Evolutionary conservation across 2,797 vertebrate species (phyloP).

Genomic region (Poecilia picta): DNA sequence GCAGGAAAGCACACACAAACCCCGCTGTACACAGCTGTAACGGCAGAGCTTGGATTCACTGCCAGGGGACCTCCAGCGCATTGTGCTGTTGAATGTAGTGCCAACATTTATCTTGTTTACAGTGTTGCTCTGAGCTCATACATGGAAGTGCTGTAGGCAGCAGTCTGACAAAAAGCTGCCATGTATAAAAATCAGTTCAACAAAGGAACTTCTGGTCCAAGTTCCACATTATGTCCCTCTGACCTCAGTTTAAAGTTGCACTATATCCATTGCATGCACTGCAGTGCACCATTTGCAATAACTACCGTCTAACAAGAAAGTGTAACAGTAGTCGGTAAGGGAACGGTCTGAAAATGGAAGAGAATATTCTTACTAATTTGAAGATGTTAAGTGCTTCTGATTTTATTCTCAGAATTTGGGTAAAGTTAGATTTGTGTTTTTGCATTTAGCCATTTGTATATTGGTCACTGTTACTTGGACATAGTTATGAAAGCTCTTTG

Average conservation of each 20-base stretch:
- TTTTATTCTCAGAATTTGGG: neutral
- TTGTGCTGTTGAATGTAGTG: constrained; percentile 28
- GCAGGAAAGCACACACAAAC: constrained; percentile 60
- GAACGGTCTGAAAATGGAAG: neutral
- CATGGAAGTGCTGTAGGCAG: constrained; percentile 10
- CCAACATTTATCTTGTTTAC: constrained; percentile 26
- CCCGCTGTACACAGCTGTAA: constrained; percentile 29
- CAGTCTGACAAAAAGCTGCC: constrained; percentile 1
- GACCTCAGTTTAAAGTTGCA: neutral
- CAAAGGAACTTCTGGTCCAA: constrained; percentile 8
- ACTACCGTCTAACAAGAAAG: neutral
- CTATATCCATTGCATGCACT: neutral
- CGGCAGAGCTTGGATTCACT: constrained; percentile 24
- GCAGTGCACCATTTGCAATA: neutral
- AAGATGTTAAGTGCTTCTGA: neutral
- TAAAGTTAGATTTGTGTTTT: neutral
- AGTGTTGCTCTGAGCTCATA: constrained; percentile 1
- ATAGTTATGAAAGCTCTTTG: neutral
- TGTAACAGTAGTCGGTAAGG: neutral
- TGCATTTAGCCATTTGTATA: neutral
- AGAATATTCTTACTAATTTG: neutral
- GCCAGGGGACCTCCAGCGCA: constrained; percentile 3
- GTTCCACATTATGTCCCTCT: neutral
- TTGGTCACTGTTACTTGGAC: neutral
- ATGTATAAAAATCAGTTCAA: constrained; percentile 8